Evolutionary conservation across 2,888 invertebrate species (phyloP).

Genomic region (Sarcophaga subvicina): DNA sequence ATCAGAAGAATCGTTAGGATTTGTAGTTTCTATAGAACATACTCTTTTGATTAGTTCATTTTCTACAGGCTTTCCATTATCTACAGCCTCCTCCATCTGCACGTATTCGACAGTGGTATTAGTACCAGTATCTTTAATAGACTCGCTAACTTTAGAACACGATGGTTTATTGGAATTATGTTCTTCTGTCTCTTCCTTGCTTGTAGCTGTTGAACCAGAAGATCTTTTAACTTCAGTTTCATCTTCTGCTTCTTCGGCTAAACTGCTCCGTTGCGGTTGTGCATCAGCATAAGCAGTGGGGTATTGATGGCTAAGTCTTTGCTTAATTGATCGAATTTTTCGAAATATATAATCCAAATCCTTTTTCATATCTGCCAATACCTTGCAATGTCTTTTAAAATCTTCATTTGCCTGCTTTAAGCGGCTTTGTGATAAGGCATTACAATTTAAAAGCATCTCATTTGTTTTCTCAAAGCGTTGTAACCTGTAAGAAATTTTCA

Average conservation of each 20-base stretch:
- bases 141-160: conserved; percentile 32
- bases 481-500: conserved; percentile 84
- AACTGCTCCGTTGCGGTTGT: conserved; percentile 81
- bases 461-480: conserved; percentile 99
- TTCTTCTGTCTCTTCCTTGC: conserved; percentile 71
- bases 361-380: conserved; percentile 95
- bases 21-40: conserved; percentile 86
- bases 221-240: conserved; percentile 74
- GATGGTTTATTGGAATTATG: neutral
- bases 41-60: conserved; percentile 80
- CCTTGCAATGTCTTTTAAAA: conserved; percentile 94
- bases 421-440: conserved; percentile 94
- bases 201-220: conserved; percentile 71
- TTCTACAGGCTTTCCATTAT: conserved; percentile 80
- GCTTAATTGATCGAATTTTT: conserved; percentile 92
- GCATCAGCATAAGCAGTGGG: conserved; percentile 87
- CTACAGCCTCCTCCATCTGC: conserved; percentile 81
- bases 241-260: conserved; percentile 83
- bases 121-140: conserved; percentile 71
- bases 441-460: conserved; percentile 99
- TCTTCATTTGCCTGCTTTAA: conserved; percentile 93
- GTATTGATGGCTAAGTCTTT: conserved; percentile 89
- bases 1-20: conserved; percentile 86
- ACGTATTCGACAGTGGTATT: conserved; percentile 80
- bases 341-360: conserved; percentile 97